A percentile compares a stretch with the other conserved stretches of the same genome.
phyloP scores from a whole-genome alignment of 1,140 invertebrate species.

The Drosophila sturtevanti region DNA sequence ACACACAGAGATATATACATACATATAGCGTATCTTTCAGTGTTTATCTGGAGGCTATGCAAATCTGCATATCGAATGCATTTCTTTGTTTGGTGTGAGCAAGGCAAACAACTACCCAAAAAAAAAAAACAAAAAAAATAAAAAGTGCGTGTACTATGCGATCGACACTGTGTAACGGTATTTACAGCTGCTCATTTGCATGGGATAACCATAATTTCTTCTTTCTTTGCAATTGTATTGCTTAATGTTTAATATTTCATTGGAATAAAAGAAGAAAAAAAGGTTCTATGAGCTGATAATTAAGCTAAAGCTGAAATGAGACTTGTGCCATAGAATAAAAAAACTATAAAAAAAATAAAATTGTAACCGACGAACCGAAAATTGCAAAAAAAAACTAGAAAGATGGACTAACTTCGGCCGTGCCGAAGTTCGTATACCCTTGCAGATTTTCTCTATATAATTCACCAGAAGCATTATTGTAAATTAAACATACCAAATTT shows the following conservation, averaged over 20 bases:
- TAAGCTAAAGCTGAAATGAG: conserved; percentile 50
- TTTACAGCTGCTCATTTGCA: conserved; percentile 57
- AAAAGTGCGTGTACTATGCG: conserved; percentile 41
- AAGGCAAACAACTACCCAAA: conserved; percentile 31
- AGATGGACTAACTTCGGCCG: too few relatives aligned
- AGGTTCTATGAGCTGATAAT: conserved; percentile 43
- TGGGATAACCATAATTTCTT: conserved; percentile 36
- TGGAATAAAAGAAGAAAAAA: conserved; percentile 15
- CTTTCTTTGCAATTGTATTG: not conserved
- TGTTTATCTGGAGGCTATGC: conserved; percentile 52
- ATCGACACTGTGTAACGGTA: conserved; percentile 41
- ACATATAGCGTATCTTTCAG: conserved; percentile 23
- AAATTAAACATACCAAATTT: too few relatives aligned
- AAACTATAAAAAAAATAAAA: conserved; percentile 10
- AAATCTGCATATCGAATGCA: conserved; percentile 77
- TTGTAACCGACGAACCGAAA: conserved; percentile 67
- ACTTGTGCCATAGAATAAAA: conserved; percentile 18
- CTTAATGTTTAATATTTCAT: conserved; percentile 3
- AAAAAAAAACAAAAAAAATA: conserved; percentile 23
- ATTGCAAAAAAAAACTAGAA: conserved; percentile 40
- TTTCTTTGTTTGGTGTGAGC: conserved; percentile 50
- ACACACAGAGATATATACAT: conserved; percentile 17
- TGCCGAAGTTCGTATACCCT: too few relatives aligned
- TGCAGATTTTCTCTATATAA: too few relatives aligned
- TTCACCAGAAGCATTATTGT: too few relatives aligned